Percentiles rank a stretch among this genome's conserved stretches.
phyloP scores from a whole-genome alignment of 2,113 vertebrate species.

The Herpetotheres cachinnans region DNA sequence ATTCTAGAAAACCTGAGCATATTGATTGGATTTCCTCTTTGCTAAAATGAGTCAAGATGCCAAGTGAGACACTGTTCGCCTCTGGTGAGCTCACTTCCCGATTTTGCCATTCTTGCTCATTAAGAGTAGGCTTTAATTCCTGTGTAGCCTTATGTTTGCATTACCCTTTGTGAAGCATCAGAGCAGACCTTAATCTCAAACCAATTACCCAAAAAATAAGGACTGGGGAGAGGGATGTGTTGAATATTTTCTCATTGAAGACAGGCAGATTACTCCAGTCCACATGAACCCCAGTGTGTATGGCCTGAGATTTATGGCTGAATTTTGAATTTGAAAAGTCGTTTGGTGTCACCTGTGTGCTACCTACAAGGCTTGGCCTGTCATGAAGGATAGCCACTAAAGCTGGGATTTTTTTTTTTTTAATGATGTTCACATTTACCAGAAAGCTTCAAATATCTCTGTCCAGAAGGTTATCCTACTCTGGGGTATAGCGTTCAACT shows the following conservation, averaged over 20 bases:
- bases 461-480: not conserved
- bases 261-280: not conserved
- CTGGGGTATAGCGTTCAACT: not conserved
- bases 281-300: fast-evolving
- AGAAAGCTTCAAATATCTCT: not conserved
- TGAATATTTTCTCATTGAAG: not conserved
- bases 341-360: not conserved
- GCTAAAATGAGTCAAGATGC: not conserved
- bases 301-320: not conserved
- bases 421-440: not conserved
- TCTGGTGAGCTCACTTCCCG: not conserved
- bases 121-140: not conserved
- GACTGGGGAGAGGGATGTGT: not conserved
- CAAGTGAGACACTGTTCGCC: not conserved
- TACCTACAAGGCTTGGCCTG: not conserved
- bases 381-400: not conserved
- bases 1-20: not conserved
- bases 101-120: not conserved
- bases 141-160: not conserved
- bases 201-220: not conserved
- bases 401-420: not conserved
- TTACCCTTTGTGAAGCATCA: not conserved
- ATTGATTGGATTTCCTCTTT: not conserved
- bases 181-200: not conserved
- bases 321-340: not conserved